These are phyloP conservation scores for Distichodus sexfasciatus DNA, from an alignment of 2,797 vertebrate genomes.

Conservation along the genomic window DNA sequence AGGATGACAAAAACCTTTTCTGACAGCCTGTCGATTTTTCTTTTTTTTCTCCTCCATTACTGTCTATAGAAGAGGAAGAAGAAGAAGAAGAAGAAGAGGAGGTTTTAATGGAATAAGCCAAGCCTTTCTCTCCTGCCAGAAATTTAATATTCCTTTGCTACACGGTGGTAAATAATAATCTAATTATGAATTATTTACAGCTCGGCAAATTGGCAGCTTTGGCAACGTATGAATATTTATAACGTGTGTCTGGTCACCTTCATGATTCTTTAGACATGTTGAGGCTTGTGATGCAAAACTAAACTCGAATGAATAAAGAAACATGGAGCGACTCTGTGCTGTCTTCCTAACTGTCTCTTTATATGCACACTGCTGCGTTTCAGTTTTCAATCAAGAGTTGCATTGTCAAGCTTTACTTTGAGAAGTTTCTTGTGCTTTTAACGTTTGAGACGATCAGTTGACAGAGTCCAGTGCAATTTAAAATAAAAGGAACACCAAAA, in stretches of 20 bases:
- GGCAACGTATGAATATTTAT: constrained; percentile 7
- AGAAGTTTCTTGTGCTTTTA: too few relatives aligned
- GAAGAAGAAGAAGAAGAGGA: background rate
- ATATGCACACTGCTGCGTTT: too few relatives aligned
- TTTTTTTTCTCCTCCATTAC: constrained; percentile 25
- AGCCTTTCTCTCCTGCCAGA: background rate
- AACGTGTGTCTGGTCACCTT: constrained; percentile 11
- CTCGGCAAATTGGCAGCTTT: background rate
- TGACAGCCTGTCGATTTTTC: constrained; percentile 38
- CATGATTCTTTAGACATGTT: background rate
- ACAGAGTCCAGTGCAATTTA: too few relatives aligned
- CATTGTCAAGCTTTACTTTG: too few relatives aligned
- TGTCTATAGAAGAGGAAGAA: constrained; percentile 19
- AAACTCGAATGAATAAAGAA: background rate
- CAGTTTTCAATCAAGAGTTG: too few relatives aligned
- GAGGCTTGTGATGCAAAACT: background rate
- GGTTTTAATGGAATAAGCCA: constrained; percentile 14
- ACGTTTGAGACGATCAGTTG: too few relatives aligned
- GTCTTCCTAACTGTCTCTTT: background rate
- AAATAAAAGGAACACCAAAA: too few relatives aligned
- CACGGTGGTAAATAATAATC: constrained; percentile 20
- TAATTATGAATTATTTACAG: constrained; percentile 29
- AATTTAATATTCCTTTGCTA: constrained; percentile 5
- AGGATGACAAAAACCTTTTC: constrained; percentile 23
- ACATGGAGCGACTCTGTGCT: background rate